A percentile compares a stretch with the other conserved stretches of the same genome.
Conservation (phyloP, 2,888 invertebrate species). For the Nasonovia ribisnigri region DNA sequence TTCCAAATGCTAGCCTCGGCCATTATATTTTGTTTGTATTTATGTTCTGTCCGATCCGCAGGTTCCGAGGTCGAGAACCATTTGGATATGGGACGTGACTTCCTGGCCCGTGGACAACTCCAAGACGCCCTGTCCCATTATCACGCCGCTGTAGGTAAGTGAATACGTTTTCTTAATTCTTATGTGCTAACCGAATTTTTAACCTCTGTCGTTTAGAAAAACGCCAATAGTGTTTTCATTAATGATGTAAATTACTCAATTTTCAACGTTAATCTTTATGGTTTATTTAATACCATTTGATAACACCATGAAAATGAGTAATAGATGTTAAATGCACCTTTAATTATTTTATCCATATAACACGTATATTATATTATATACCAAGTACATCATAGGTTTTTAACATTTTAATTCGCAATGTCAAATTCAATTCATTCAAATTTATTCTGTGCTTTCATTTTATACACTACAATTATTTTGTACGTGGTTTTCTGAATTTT, state of each 20-base stretch:
- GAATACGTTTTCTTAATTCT: background rate
- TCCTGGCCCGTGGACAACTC: slow-evolving; percentile 91
- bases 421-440: background rate
- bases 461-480: background rate
- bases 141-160: slow-evolving; percentile 95
- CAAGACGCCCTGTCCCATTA: slow-evolving; percentile 97
- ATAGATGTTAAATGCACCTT: background rate
- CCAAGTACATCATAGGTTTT: background rate
- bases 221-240: background rate
- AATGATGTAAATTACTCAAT: background rate
- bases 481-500: background rate
- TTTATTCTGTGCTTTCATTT: background rate
- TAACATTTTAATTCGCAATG: background rate
- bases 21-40: background rate
- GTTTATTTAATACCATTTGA: background rate
- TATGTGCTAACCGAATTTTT: background rate
- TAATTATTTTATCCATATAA: background rate
- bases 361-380: background rate
- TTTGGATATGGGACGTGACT: slow-evolving; percentile 92
- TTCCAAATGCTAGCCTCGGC: background rate
- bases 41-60: background rate
- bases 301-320: background rate
- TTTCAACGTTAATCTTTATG: background rate
- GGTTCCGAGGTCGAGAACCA: slow-evolving; percentile 86
- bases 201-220: background rate